Evolutionary conservation across 92 coral and sea anemone species (phyloP).

Genomic region (Meandrina meandrites): DNA sequence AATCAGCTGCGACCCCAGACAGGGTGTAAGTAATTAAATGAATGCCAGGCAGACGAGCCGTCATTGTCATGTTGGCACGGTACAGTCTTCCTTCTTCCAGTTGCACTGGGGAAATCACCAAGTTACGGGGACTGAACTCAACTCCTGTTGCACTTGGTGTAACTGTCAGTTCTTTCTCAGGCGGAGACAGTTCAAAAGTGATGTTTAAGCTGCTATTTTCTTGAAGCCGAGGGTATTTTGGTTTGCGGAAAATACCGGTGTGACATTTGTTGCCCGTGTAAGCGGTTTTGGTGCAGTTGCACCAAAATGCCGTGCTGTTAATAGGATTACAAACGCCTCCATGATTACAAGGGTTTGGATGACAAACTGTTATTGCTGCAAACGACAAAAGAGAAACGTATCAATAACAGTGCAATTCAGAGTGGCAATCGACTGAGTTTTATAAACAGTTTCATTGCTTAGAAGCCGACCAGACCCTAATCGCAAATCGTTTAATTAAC

Average conservation of each 20-base stretch:
- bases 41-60: constrained; percentile 58
- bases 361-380: constrained; percentile 67
- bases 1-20: constrained; percentile 61
- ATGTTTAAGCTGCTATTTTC: constrained; percentile 24
- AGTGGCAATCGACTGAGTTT: no score
- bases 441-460: no score
- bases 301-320: constrained; percentile 47
- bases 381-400: neutral
- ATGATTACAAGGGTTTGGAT: constrained; percentile 71
- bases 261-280: constrained; percentile 63
- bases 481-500: no score
- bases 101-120: constrained; percentile 32
- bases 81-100: constrained; percentile 26
- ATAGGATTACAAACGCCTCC: constrained; percentile 62
- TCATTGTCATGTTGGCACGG: constrained; percentile 44
- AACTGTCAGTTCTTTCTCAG: constrained; percentile 49
- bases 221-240: constrained; percentile 56
- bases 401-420: no score
- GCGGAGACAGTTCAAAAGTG: constrained; percentile 61
- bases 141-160: constrained; percentile 37
- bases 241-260: constrained; percentile 50
- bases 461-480: no score
- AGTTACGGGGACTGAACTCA: constrained; percentile 40
- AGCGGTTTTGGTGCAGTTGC: constrained; percentile 74
- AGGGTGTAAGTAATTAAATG: constrained; percentile 60